These are phyloP conservation scores for Leptinotarsa peninsularis DNA, from an alignment of 2,888 invertebrate species.

Conservation along the genomic window DNA sequence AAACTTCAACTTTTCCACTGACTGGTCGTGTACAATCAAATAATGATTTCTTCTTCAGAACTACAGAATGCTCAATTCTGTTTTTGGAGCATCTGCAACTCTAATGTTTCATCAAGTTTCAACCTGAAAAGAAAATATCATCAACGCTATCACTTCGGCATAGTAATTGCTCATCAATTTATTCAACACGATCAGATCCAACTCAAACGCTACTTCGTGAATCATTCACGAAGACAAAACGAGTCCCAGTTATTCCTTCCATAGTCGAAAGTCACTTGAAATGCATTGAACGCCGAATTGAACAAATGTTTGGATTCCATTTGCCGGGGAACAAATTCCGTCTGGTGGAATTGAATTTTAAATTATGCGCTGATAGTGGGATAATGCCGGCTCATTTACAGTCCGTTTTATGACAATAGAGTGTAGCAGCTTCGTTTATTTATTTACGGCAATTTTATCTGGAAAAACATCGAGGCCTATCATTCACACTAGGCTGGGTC, in stretches of 20 bases:
- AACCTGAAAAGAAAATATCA: neutral
- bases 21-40: too few species aligned
- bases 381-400: slow-evolving; percentile 37
- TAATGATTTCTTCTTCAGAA: neutral
- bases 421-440: slow-evolving; percentile 33
- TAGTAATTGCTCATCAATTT: slow-evolving; percentile 5
- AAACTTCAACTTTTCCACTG: too few species aligned
- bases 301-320: slow-evolving; percentile 54
- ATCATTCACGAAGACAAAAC: slow-evolving; percentile 17
- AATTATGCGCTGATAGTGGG: slow-evolving; percentile 44
- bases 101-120: neutral
- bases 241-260: slow-evolving; percentile 13
- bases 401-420: slow-evolving; percentile 28
- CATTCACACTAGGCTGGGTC: slow-evolving; percentile 11
- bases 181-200: slow-evolving; percentile 2
- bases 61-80: neutral
- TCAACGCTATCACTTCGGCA: neutral
- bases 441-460: slow-evolving; percentile 27
- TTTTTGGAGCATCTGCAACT: neutral
- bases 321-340: slow-evolving; percentile 47
- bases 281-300: slow-evolving; percentile 48
- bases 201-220: slow-evolving; percentile 1
- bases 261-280: slow-evolving; percentile 37
- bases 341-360: slow-evolving; percentile 51
- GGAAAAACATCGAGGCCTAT: slow-evolving; percentile 6